Base-by-base conservation (phyloP, 2,888 invertebrate genomes). In the Macroteleia sp. region DNA sequence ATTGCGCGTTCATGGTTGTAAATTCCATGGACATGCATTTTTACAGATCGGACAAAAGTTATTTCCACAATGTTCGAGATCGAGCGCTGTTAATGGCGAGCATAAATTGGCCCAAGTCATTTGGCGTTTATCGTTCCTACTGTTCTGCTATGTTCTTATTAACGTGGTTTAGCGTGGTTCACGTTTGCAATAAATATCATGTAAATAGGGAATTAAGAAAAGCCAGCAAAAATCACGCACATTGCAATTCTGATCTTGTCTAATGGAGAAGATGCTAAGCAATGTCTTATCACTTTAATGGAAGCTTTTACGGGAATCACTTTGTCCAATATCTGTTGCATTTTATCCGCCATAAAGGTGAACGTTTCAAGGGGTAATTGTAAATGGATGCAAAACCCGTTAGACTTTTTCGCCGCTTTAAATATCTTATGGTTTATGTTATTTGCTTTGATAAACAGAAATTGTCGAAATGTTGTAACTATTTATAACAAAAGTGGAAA, bases 221-320 rank as follows among this genome's bases (percentile, higher is more conserved):
- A 73, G 57, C 14, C 42, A 59, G 42, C 42, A 22, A 36, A 70
- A 56, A 39, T 44, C 46, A 46, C n/a, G n/a, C 44, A 16, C 25
- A 22, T 12, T 32, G 44, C 12, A 56, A 54, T 22, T 73, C 39
- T 10, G 32, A 17, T 44, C 42, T 22, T 17, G 64, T 73, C 73
- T 66, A 73, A 73, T 66, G 73, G 44, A 57, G 73, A 59, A 66
- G 73, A 66, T 52, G 73, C 73, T 66, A 57, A 73, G 73, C 59
- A 8, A 50, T 10, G 57, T n/a, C 57, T 69, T 76, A 76, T 76
- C 76, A 50, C 28, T 30, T 57, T 62, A 62, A 76, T 76, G 69
- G 75, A 69, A 48, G 62, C 69, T 62, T 69, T 76, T 76, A 76
- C 44, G 75, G 56, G 46, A 50, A 69, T 50, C 75, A 76, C 75